Conservation (phyloP, 2,113 vertebrate species). For the Toxostoma redivivum region DNA sequence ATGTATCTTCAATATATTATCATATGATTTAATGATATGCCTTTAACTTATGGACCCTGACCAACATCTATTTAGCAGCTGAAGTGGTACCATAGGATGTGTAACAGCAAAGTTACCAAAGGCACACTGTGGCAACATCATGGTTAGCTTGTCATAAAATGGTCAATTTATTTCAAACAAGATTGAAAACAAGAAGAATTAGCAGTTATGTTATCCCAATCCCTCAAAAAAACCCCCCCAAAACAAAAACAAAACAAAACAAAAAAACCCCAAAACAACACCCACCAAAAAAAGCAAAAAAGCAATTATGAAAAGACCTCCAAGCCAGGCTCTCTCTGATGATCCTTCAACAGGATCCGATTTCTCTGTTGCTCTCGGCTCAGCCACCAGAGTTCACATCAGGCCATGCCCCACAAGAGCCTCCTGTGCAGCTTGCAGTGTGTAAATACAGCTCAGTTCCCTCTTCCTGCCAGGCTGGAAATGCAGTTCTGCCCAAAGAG, state of each 20-base stretch:
- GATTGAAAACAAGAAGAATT: background rate
- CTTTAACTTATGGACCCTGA: background rate
- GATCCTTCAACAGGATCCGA: background rate
- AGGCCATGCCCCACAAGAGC: background rate
- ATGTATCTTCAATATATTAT: background rate
- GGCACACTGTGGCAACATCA: background rate
- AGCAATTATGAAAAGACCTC: background rate
- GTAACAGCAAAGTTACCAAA: background rate
- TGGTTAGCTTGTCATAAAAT: background rate
- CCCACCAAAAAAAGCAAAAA: background rate
- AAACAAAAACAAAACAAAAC: background rate
- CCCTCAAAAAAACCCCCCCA: background rate
- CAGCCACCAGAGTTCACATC: background rate
- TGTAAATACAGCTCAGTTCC: rapidly evolving
- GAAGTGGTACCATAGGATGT: background rate
- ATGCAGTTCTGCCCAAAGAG: background rate
- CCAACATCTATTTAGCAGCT: background rate
- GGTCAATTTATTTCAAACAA: background rate
- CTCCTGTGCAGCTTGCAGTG: background rate
- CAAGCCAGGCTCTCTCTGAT: background rate
- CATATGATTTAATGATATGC: background rate
- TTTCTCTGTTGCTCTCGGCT: background rate
- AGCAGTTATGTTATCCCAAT: background rate
- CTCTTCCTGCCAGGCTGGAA: background rate
- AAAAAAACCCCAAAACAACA: too few relatives aligned